Evolutionary conservation across 2,113 vertebrate genomes (phyloP).

Genomic region (Daubentonia madagascariensis): DNA sequence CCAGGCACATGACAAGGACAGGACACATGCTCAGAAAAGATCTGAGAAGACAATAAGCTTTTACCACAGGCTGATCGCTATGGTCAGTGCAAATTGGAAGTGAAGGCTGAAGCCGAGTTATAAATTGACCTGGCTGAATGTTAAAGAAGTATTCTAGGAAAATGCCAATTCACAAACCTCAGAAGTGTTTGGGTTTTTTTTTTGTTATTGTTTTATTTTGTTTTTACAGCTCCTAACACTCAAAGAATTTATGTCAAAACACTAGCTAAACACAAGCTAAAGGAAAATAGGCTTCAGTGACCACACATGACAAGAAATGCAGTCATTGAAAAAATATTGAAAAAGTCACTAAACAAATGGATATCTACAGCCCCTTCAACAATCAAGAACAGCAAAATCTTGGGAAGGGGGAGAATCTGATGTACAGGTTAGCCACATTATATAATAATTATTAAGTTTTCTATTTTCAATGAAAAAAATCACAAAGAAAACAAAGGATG

Average conservation of each 20-base stretch:
- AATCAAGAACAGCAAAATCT: background rate
- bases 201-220: background rate
- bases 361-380: background rate
- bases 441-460: background rate
- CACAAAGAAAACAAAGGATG: background rate
- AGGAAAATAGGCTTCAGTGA: background rate
- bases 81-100: background rate
- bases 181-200: too few species aligned
- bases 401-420: background rate
- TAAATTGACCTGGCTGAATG: background rate
- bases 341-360: background rate
- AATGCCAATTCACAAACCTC: too few species aligned
- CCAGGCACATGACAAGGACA: background rate
- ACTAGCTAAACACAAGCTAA: background rate
- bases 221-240: background rate
- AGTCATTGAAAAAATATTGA: background rate
- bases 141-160: background rate
- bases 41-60: background rate
- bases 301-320: background rate
- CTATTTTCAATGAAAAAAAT: background rate
- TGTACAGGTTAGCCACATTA: background rate
- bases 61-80: background rate
- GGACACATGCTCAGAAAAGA: background rate
- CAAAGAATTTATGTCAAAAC: background rate
- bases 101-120: background rate